phyloP scores from a whole-genome alignment of 2,888 invertebrate genomes.

The Philereme transversata region DNA sequence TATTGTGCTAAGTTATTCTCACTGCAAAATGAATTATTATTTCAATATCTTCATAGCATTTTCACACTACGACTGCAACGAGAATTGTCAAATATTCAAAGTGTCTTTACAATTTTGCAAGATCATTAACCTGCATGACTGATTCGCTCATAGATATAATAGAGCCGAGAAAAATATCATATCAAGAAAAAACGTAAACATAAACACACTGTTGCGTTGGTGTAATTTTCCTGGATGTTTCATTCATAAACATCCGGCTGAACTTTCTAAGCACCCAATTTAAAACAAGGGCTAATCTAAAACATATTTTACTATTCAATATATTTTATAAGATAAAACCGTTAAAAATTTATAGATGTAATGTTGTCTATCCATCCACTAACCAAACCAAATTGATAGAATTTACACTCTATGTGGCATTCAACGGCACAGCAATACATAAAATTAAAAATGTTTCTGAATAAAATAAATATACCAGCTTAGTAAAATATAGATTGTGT shows the following conservation, averaged over 20 bases:
- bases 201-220: constrained; percentile 15
- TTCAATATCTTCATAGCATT: constrained; percentile 3
- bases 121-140: constrained; percentile 28
- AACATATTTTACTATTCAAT: neutral
- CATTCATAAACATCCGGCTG: constrained; percentile 5
- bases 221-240: constrained; percentile 11
- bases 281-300: neutral
- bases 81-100: constrained; percentile 16
- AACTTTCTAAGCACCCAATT: constrained; percentile 3
- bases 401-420: too few relatives aligned
- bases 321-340: constrained; percentile 4
- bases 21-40: neutral
- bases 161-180: constrained; percentile 8
- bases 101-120: constrained; percentile 25
- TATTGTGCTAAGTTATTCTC: too few relatives aligned
- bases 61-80: neutral
- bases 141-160: constrained; percentile 20
- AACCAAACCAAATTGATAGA: too few relatives aligned
- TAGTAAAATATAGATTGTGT: too few relatives aligned
- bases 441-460: too few relatives aligned
- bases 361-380: too few relatives aligned
- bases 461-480: constrained; percentile 27
- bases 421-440: too few relatives aligned
- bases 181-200: constrained; percentile 23
- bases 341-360: too few relatives aligned